Evolutionary conservation across 37 sponge, comb jelly and placozoan genomes (phyloP), one percentile per base, ranked within the genome.

Genomic region (Chondrilla cf. caribensis): DNA sequence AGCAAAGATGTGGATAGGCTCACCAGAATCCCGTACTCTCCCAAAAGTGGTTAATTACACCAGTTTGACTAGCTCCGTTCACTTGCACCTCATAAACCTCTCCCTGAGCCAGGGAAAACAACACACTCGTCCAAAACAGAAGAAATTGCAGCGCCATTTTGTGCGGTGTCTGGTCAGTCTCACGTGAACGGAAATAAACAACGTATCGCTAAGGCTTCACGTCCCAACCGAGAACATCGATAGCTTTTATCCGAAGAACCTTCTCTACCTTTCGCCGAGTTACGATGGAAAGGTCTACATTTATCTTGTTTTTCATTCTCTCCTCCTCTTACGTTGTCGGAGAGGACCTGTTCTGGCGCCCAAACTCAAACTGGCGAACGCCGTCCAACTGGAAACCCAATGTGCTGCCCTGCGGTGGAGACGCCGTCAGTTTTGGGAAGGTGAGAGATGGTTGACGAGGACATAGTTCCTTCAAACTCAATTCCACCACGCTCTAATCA

Each of bases 341-440:
- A 28, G 51, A 83, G 5, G 86, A 83, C 55, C 58, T 86, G 21
- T 67, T 58, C 36, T 90, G 91, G 91, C 39, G 25, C 0, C 77
- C 58, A 29, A 90, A 90, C 59, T 83, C 72, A 59, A 86, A 90
- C 87, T 90, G 91, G 91, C 55, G 54, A 36, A 81, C 79, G 8
- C 68, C 66, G 0, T 24, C 14, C 37, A 90, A 90, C 84, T 90
- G 91, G 91, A 43, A 29, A 4, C 58, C 86, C 6, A 84, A 84
- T 42, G 38, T 84, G 25, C 72, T 55, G 33, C 87, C 91, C 26
- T 81, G 78, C 21, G 65, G 51, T 2, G 81, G 84, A 15, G 84
- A 86, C 29, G n/a, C 22, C 1, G 90, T 82, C 26, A 40, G 43
- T 22, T 82, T 89, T 15, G 39, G 32, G 9, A 15, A 71, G 44